Conservation (phyloP, 2,797 vertebrate species). For the Anguilla megastoma region DNA sequence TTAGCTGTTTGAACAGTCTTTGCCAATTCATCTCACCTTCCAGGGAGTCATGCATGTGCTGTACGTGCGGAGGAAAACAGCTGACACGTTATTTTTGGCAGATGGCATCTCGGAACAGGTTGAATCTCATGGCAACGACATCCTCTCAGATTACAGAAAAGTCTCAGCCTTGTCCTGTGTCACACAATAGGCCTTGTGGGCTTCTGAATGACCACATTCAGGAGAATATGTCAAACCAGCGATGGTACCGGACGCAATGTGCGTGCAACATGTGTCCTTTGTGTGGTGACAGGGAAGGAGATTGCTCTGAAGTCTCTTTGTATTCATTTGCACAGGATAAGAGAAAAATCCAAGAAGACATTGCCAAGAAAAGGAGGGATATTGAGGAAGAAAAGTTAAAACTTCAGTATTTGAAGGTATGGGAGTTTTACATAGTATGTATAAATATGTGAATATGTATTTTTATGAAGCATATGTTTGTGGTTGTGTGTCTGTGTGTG, state of each 20-base stretch:
- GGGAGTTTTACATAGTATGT: background rate
- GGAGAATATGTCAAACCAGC: constrained; percentile 47
- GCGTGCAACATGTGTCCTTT: constrained; percentile 55
- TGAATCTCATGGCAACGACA: constrained; percentile 15
- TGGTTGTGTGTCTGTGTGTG: constrained; percentile 27
- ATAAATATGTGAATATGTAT: background rate
- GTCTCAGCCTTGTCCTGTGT: background rate
- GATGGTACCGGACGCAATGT: constrained; percentile 40
- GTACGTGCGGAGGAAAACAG: constrained; percentile 23
- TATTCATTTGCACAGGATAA: constrained; percentile 79
- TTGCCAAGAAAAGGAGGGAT: constrained; percentile 84
- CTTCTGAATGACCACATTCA: constrained; percentile 40
- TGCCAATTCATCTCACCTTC: background rate
- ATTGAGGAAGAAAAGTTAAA: constrained; percentile 93
- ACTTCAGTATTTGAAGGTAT: constrained; percentile 92
- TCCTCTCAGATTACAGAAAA: background rate
- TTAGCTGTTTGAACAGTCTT: background rate
- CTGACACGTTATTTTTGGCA: constrained; percentile 29
- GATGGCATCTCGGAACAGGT: constrained; percentile 15
- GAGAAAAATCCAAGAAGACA: constrained; percentile 91
- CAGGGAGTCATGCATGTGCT: background rate
- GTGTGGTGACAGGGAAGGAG: background rate
- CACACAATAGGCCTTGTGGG: background rate
- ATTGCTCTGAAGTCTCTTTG: background rate
- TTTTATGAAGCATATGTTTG: background rate